A percentile compares a stretch with the other conserved stretches of the same genome.
Evolutionary conservation across 2,888 invertebrate genomes (phyloP).

Genomic region (Drosophila fulvimacula): DNA sequence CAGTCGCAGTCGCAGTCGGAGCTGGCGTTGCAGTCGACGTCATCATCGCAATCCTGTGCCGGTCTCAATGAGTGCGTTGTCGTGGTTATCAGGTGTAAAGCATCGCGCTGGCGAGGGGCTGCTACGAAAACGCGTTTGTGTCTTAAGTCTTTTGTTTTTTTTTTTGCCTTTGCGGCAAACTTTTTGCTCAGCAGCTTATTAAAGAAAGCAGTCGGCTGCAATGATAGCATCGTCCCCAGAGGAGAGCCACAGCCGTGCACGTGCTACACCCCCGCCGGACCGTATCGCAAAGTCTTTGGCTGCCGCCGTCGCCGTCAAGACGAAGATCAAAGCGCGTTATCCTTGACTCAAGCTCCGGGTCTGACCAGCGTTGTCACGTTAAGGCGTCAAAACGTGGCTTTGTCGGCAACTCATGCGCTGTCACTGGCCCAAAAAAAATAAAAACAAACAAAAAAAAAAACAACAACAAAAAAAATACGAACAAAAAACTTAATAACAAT

Average conservation of each 20-base stretch:
- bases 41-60: constrained; percentile 57
- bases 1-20: constrained; percentile 25
- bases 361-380: constrained; percentile 45
- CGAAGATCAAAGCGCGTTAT: constrained; percentile 67
- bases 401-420: constrained; percentile 50
- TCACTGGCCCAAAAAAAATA: constrained; percentile 39
- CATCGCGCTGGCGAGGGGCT: constrained; percentile 55
- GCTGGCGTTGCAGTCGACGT: constrained; percentile 25
- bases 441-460: constrained; percentile 17
- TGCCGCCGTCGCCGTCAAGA: constrained; percentile 16
- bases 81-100: constrained; percentile 76
- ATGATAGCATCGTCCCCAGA: constrained; percentile 56
- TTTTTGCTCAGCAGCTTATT: constrained; percentile 55
- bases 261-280: constrained; percentile 68
- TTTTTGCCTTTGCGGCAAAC: neutral
- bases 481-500: constrained; percentile 69
- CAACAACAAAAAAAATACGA: neutral
- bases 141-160: constrained; percentile 71
- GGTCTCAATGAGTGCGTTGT: constrained; percentile 59
- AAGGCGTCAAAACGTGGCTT: constrained; percentile 48
- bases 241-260: constrained; percentile 55
- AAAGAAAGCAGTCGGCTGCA: constrained; percentile 46
- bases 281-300: constrained; percentile 27
- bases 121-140: constrained; percentile 72
- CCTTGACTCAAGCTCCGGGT: constrained; percentile 36